A percentile compares a stretch with the other conserved stretches of the same genome.
Conservation (phyloP, 1,140 invertebrate species). For the Brachionus calyciflorus region DNA sequence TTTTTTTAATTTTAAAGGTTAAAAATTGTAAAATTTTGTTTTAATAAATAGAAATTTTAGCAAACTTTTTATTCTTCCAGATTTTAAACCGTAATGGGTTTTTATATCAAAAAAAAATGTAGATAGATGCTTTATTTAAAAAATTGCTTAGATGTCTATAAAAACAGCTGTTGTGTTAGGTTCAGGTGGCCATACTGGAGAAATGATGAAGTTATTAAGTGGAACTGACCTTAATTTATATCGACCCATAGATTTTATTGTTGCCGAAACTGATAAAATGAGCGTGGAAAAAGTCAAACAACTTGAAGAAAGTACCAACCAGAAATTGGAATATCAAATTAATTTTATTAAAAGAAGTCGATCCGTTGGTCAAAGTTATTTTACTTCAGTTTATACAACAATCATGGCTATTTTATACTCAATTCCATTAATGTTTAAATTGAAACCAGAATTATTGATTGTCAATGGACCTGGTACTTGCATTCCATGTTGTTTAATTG, state of each 20-base stretch:
- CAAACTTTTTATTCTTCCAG: too few relatives aligned
- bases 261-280: constrained; percentile 74
- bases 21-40: too few relatives aligned
- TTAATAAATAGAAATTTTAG: too few relatives aligned
- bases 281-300: constrained; percentile 69
- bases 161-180: constrained; percentile 39
- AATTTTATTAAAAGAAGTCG: constrained; percentile 75
- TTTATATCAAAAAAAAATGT: background rate
- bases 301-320: constrained; percentile 49
- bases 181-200: constrained; percentile 75
- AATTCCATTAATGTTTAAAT: constrained; percentile 69
- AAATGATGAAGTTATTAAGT: constrained; percentile 74
- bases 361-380: constrained; percentile 79
- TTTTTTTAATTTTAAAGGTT: background rate
- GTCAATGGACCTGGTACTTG: constrained; percentile 95
- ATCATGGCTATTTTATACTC: constrained; percentile 69
- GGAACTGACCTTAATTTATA: constrained; percentile 67
- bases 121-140: too few relatives aligned
- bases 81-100: constrained; percentile 25
- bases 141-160: background rate
- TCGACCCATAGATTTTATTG: constrained; percentile 71
- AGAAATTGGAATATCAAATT: constrained; percentile 53
- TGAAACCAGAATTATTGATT: constrained; percentile 74
- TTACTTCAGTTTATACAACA: constrained; percentile 75
- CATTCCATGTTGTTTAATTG: constrained; percentile 76